A percentile compares a stretch with the other conserved stretches of the same genome.
Conservation (phyloP, 2,888 invertebrate species). For the Drosophila algonquin region DNA sequence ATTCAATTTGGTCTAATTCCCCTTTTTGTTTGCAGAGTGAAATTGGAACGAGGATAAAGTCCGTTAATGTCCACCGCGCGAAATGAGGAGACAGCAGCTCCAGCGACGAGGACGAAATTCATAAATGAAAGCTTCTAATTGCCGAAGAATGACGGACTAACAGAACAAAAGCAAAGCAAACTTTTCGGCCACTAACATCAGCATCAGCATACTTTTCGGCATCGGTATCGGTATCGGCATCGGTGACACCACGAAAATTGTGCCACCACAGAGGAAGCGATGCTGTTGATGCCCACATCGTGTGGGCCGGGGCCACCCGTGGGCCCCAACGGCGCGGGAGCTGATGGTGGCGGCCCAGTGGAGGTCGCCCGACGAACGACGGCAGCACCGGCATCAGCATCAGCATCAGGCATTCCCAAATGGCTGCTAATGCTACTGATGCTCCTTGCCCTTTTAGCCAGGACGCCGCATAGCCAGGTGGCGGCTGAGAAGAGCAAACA, state of each 20-base stretch:
- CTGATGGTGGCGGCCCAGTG: constrained; percentile 16
- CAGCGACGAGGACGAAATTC: constrained; percentile 42
- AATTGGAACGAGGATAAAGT: constrained; percentile 22
- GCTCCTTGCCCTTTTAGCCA: constrained; percentile 79
- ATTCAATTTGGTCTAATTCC: constrained; percentile 20
- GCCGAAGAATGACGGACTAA: constrained; percentile 73
- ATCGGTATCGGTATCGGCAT: neutral
- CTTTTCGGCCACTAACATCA: constrained; percentile 47
- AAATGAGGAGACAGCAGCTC: constrained; percentile 25
- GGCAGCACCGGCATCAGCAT: constrained; percentile 15
- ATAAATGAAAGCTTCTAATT: constrained; percentile 76
- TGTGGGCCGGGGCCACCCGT: constrained; percentile 83
- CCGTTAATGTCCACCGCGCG: constrained; percentile 23
- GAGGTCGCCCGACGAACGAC: constrained; percentile 8
- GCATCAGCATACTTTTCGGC: constrained; percentile 10
- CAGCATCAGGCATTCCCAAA: constrained; percentile 67
- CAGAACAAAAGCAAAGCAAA: constrained; percentile 50
- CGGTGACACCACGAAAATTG: constrained; percentile 33
- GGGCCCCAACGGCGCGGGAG: constrained; percentile 21
- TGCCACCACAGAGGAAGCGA: constrained; percentile 55
- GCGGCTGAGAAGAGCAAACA: constrained; percentile 84
- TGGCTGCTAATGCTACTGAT: constrained; percentile 82
- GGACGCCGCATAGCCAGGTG: constrained; percentile 79
- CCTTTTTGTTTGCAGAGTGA: constrained; percentile 39
- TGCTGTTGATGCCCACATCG: constrained; percentile 83